Evolutionary conservation across 2,113 vertebrate species (phyloP), one percentile per base, ranked within the genome.

Genomic region (Silurus asotus): DNA sequence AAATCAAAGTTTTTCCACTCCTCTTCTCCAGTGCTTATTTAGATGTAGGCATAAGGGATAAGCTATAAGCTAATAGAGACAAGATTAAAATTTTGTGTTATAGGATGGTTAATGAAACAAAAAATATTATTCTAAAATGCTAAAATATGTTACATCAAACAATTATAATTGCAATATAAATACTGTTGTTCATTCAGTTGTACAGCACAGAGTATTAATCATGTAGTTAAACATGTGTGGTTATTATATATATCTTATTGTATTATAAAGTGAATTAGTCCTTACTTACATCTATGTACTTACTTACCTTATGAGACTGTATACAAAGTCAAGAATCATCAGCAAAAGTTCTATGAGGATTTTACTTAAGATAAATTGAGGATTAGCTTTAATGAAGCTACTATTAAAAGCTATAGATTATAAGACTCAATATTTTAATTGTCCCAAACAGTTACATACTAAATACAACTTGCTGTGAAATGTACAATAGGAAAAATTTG

Each of bases 1-100:
- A 13, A 13, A 23, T 25, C 45, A 49, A 81, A 25, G 14, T 37
- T 51, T 51, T 45, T 6, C 11, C 49, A 11, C n/a, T 82, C n/a
- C 49, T 70, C 25, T 72, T 69, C 11, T 76, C 0, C 48, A 45
- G 20, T 85, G 87, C 87, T 88, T 86, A 77, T 84, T 84, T 67
- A 88, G 87, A 84, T 88, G 84, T 78, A 62, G 81, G 55, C 48
- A 77, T 82, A 62, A 37, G 37, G 37, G 37, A 37, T 37, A 37
- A 37, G 37, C 79, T 70, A 82, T 48, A 86, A 15, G 58, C 45
- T 23, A 5, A 56, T 23, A 59, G 62, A 51, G 81, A 77, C 37
- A 48, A 49, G 37, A 37, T 37, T 15, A 58, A 78, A 14, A 58
- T 19, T 28, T 78, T 78, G 51, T 49, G 8, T 23, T 6, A 20